A percentile compares a stretch with the other conserved stretches of the same genome.
Evolutionary conservation across 1,140 invertebrate species (phyloP).

Genomic region (Solen grandis): DNA sequence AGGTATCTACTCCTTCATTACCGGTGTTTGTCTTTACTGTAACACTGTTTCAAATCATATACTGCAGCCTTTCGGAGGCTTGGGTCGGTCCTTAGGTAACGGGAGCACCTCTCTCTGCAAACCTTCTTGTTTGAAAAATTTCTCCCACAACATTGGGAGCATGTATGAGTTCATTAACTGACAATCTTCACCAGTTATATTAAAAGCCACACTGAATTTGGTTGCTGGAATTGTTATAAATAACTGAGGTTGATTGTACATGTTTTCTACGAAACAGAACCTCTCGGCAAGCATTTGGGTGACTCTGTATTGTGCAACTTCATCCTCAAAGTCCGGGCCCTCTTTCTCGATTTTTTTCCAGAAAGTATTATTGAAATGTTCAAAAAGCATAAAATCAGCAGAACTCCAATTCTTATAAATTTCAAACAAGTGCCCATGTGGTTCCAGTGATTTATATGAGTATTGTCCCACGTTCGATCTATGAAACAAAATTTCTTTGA

Average conservation of each 20-base stretch:
- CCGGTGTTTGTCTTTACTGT: too few species aligned
- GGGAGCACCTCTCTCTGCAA: slow-evolving; percentile 10
- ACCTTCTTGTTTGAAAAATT: slow-evolving; percentile 27
- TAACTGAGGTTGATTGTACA: slow-evolving; percentile 6
- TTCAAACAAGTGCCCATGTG: slow-evolving; percentile 37
- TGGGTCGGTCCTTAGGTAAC: slow-evolving; percentile 5
- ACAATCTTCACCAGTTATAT: slow-evolving; percentile 65
- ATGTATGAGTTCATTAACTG: slow-evolving; percentile 58
- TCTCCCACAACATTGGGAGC: slow-evolving; percentile 36
- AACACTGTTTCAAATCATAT: too few species aligned
- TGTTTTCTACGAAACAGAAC: slow-evolving; percentile 63
- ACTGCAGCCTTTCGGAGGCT: slow-evolving; percentile 39
- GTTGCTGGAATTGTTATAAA: slow-evolving; percentile 59
- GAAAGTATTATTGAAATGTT: slow-evolving; percentile 74
- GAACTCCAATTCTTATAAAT: slow-evolving; percentile 67
- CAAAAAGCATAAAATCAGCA: slow-evolving; percentile 72
- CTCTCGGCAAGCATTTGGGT: slow-evolving; percentile 58
- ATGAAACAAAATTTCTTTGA: slow-evolving; percentile 73
- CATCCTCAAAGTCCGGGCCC: slow-evolving; percentile 65
- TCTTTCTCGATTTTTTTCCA: slow-evolving; percentile 69
- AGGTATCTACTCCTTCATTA: too few species aligned
- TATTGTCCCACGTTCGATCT: slow-evolving; percentile 64
- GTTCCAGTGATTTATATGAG: neutral
- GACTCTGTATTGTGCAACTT: slow-evolving; percentile 65
- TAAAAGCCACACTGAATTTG: slow-evolving; percentile 63